Evolutionary conservation across 2,888 invertebrate species (phyloP).

Genomic region (Gymnoscelis rufifasciata): DNA sequence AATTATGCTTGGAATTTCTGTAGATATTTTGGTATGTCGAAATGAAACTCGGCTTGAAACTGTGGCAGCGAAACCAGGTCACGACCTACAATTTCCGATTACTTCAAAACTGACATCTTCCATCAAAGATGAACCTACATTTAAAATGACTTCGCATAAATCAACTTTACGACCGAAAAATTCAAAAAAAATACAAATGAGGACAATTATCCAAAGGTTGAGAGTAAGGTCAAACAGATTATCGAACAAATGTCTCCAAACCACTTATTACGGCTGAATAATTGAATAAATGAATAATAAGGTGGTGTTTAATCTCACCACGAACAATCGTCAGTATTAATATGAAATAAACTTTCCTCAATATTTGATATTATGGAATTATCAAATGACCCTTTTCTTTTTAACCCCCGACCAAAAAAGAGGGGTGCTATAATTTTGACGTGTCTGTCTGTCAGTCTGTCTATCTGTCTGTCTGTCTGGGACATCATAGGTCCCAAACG

Average conservation of each 20-base stretch:
- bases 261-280: not conserved
- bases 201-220: conserved; percentile 9
- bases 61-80: not conserved
- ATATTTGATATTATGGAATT: no score
- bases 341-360: no score
- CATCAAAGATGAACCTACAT: not conserved
- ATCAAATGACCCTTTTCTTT: no score
- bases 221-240: not conserved
- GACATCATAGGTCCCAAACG: no score
- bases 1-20: no score
- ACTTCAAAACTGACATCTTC: not conserved
- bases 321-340: no score
- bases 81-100: not conserved
- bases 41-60: not conserved
- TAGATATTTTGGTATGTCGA: no score
- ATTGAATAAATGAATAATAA: conserved; percentile 1
- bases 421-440: no score
- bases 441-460: no score
- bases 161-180: conserved; percentile 9
- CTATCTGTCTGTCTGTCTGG: no score
- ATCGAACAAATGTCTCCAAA: not conserved
- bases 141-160: conserved; percentile 5
- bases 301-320: not conserved
- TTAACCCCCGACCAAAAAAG: no score
- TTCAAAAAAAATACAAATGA: conserved; percentile 9